Base-by-base conservation (phyloP, 2,888 invertebrate species). In the Cynaeus angustus region DNA sequence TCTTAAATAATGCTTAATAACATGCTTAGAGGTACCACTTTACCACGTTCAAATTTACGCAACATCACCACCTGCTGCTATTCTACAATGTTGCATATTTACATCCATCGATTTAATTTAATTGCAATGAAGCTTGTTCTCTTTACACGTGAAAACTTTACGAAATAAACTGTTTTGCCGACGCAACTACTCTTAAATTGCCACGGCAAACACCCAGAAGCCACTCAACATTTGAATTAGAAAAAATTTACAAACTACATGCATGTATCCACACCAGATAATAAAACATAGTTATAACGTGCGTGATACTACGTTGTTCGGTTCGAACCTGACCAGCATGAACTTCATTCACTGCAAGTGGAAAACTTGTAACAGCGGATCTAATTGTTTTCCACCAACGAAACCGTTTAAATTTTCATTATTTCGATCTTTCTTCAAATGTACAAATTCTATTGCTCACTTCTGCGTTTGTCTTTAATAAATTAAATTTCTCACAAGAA, bases 1-100 rank as follows among this genome's bases (percentile, higher is more conserved):
- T 64, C 56, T 56, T 66, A 56, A 56, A 56, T 46, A 66, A 56
- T 56, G 33, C 43, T 53, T 65, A 65, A 65, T 65, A 55, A 65
- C 30, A 65, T 33, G 53, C 43, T 64, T 55, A 65, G 65, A 65
- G 65, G 65, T 45, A 30, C 56, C 38, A 55, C 48, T 56, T 66
- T 66, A 12, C 28, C 52, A 64, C 53, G 21, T 30, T 41, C 38
- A 41, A 64, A 26, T 64, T 53, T 64, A 53, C 52, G 26, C 21
- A 59, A 59, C 59, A 30, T 45, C 59, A 46, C 46, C 59, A 58
- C 58, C 59, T 59, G 59, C 59, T 13, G 9, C 21, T 46, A 45
- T 58, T 16, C 41, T 16, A 55, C 41, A 41, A 55, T 55, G 55
- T 33, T 43, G 43, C 28, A 26, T 41, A n/a, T 45, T 45, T 10